A percentile compares a stretch with the other conserved stretches of the same genome.
phyloP scores from a whole-genome alignment of 2,797 vertebrate genomes.

The Valencia hispanica region DNA sequence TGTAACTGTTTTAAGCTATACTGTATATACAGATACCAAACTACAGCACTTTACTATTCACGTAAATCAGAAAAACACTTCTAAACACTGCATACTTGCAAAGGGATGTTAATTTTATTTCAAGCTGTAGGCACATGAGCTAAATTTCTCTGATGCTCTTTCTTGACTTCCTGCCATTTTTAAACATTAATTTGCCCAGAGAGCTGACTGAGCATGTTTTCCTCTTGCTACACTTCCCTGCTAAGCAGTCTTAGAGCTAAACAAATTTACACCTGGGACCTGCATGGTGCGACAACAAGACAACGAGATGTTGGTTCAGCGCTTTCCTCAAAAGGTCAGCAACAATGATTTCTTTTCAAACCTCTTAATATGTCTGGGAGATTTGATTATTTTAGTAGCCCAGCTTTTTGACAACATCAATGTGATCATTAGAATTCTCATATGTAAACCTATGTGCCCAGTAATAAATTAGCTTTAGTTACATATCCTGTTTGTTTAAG shows the following conservation, averaged over 20 bases:
- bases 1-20: not conserved
- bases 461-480: conserved; percentile 41
- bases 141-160: conserved; percentile 22
- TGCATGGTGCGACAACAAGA: conserved; percentile 15
- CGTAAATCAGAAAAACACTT: not conserved
- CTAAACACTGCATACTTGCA: not conserved
- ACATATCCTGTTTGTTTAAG: conserved; percentile 28
- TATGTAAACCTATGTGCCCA: not conserved
- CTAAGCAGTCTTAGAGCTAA: conserved; percentile 32
- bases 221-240: conserved; percentile 17
- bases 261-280: conserved; percentile 48
- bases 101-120: conserved; percentile 12
- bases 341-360: conserved; percentile 25
- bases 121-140: conserved; percentile 9
- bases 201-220: conserved; percentile 35
- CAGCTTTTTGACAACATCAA: conserved; percentile 10
- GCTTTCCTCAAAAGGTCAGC: conserved; percentile 51
- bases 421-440: conserved; percentile 37
- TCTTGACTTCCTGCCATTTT: conserved; percentile 38
- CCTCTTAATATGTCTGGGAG: conserved; percentile 32
- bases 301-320: conserved; percentile 34
- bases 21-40: not conserved
- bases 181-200: conserved; percentile 42
- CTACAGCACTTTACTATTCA: conserved; percentile 1
- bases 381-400: conserved; percentile 20